phyloP scores from a whole-genome alignment of 2,888 invertebrate species.

The Scaptomyza polygonia region DNA sequence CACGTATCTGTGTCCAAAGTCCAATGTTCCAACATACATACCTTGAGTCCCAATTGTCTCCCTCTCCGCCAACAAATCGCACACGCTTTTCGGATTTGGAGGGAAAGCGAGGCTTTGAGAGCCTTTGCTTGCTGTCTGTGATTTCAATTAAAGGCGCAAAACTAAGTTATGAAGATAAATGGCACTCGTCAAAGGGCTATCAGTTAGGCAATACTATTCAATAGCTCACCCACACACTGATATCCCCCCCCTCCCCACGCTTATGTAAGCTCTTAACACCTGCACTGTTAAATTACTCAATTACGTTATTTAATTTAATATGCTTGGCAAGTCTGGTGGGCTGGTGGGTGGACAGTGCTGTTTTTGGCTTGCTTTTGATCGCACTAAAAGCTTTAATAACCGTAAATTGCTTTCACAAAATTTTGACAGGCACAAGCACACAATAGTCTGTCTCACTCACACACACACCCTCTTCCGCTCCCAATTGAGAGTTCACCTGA shows the following conservation, averaged over 20 bases:
- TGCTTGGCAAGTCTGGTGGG: conserved; percentile 23
- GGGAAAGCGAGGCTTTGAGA: conserved; percentile 10
- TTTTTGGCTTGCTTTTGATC: conserved; percentile 66
- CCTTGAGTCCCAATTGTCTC: conserved; percentile 1
- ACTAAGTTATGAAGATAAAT: conserved; percentile 73
- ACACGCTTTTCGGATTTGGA: conserved; percentile 25
- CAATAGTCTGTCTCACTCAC: conserved; percentile 1
- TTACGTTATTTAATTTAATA: conserved; percentile 78
- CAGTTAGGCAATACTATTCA: conserved; percentile 70
- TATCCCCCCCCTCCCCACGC: neutral
- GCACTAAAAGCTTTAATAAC: conserved; percentile 81
- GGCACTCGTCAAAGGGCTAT: conserved; percentile 75
- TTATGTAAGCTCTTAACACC: neutral
- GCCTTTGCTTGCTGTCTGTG: conserved; percentile 39
- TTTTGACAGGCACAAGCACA: conserved; percentile 45
- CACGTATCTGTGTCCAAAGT: conserved; percentile 41
- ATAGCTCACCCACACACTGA: neutral
- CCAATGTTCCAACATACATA: conserved; percentile 2
- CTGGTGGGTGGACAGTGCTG: neutral
- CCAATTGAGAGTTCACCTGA: conserved; percentile 34
- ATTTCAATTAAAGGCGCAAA: conserved; percentile 72
- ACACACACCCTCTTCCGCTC: neutral
- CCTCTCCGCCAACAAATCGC: conserved; percentile 51
- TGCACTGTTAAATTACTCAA: conserved; percentile 67
- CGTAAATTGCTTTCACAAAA: conserved; percentile 76